Conservation (phyloP, 2,888 invertebrate species). For the Pollenia labialis region DNA sequence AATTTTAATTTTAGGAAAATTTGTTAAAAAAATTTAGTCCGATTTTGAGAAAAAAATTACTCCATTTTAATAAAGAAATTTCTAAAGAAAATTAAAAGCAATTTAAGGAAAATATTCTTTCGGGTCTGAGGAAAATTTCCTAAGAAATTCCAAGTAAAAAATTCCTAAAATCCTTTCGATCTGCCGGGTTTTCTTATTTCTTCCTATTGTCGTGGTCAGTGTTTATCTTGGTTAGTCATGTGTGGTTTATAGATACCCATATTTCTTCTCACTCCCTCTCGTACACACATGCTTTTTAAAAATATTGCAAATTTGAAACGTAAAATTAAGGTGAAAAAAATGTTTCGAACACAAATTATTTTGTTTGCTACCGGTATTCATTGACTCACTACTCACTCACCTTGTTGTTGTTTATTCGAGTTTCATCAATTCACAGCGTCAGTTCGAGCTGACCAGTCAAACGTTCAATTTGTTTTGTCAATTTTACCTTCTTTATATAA, state of each 20-base stretch:
- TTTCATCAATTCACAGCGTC: slow-evolving; percentile 50
- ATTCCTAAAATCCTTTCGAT: not conserved
- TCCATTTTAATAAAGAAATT: no score
- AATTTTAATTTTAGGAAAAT: no score
- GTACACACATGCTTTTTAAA: not conserved
- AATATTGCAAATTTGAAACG: slow-evolving; percentile 38
- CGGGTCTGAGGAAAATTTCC: no score
- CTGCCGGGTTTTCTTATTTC: not conserved
- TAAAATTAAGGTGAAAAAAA: slow-evolving; percentile 34
- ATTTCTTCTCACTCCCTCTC: not conserved
- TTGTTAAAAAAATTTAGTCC: no score
- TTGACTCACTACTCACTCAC: not conserved
- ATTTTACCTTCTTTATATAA: slow-evolving; percentile 6
- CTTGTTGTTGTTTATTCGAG: slow-evolving; percentile 44
- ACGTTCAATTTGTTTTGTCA: slow-evolving; percentile 27
- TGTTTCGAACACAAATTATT: not conserved
- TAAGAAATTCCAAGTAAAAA: no score
- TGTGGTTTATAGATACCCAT: slow-evolving; percentile 48
- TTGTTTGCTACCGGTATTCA: slow-evolving; percentile 58
- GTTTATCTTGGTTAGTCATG: slow-evolving; percentile 59
- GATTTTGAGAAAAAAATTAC: no score
- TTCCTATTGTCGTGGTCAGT: slow-evolving; percentile 32
- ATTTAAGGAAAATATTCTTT: no score
- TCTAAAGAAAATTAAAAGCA: no score
- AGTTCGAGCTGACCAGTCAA: not conserved